Evolutionary conservation across 2,888 invertebrate species (phyloP).

Genomic region (Apamea sordens): DNA sequence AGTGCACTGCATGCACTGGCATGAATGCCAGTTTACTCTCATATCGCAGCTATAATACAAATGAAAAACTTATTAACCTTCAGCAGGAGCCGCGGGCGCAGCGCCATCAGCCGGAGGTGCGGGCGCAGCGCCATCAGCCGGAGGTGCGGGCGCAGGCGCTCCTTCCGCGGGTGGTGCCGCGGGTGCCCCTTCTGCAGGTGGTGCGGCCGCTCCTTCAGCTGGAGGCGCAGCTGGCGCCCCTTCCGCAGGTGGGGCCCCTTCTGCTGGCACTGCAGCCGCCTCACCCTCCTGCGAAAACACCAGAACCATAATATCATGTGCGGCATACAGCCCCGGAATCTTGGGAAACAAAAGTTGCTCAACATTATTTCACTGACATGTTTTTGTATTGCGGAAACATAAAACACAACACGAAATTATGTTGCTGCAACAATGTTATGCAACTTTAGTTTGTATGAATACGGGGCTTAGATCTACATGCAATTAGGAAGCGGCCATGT

Average conservation of each 20-base stretch:
- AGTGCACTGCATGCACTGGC: neutral
- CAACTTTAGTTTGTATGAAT: slow-evolving; percentile 1
- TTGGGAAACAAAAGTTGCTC: neutral
- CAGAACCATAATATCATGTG: slow-evolving; percentile 3
- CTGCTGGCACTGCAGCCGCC: slow-evolving; percentile 54
- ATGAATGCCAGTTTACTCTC: neutral
- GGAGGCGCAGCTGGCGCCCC: slow-evolving; percentile 62
- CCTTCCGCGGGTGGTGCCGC: slow-evolving; percentile 73
- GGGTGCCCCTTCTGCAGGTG: slow-evolving; percentile 50
- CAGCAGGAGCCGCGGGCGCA: slow-evolving; percentile 70
- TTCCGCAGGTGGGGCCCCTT: slow-evolving; percentile 59
- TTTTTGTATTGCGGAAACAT: neutral
- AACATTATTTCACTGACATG: neutral
- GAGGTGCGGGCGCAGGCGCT: slow-evolving; percentile 40
- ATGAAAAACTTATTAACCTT: slow-evolving; percentile 61
- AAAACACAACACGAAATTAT: neutral
- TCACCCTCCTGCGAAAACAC: slow-evolving; percentile 58
- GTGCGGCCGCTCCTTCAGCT: slow-evolving; percentile 68
- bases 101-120: slow-evolving; percentile 46
- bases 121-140: slow-evolving; percentile 28
- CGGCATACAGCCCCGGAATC: neutral
- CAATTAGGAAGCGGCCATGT: slow-evolving; percentile 42
- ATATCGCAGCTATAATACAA: neutral
- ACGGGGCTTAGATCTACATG: slow-evolving; percentile 23
- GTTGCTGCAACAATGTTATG: slow-evolving; percentile 2